Base-by-base conservation (phyloP, 2,797 vertebrate genomes). In the Sparus aurata region DNA sequence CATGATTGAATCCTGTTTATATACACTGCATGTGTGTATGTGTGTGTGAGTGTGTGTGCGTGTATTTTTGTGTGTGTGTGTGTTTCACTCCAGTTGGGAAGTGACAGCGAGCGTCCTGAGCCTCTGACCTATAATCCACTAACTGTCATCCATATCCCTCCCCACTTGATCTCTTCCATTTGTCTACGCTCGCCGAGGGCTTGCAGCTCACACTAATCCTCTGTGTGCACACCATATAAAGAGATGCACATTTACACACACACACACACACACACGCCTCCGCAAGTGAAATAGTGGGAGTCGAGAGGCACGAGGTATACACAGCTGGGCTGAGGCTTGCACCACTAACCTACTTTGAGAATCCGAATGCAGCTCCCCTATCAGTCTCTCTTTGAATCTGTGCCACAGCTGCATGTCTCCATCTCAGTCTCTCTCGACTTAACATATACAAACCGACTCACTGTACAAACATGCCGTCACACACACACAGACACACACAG, bases 341-440 rank as follows among this genome's bases (percentile, higher is more conserved):
- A 87, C 86, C 79, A 89, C 88, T 93, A 93, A 92, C 92, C 90
- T 94, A 94, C 88, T 94, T 94, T 84, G 52, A 78, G 73, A 50
- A 83, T 85, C 78, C 53, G 70, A 91, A 71, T 85, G 83, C 81
- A 86, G 76, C 62, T 53, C 82, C 74, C 45, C 73, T 27, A 64
- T 87, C 70, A 53, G 55, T 67, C 63, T 55, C 75, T 73, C 69
- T 82, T 72, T 86, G 83, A 87, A 91, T 85, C 73, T 62, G 75
- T 80, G 79, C 66, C 69, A 82, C 70, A 49, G 73, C 75, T 80
- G 73, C 80, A 67, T 8, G 54, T 74, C 73, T 81, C 38, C 45
- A 46, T 80, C 80, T 80, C 84, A 64, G 54, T 80, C 80, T 74
- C 69, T 74, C 65, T 77, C 75, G 9, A 38, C 27, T 49, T 55